Evolutionary conservation across 2,888 invertebrate species (phyloP).

Genomic region (Polietes domitor): DNA sequence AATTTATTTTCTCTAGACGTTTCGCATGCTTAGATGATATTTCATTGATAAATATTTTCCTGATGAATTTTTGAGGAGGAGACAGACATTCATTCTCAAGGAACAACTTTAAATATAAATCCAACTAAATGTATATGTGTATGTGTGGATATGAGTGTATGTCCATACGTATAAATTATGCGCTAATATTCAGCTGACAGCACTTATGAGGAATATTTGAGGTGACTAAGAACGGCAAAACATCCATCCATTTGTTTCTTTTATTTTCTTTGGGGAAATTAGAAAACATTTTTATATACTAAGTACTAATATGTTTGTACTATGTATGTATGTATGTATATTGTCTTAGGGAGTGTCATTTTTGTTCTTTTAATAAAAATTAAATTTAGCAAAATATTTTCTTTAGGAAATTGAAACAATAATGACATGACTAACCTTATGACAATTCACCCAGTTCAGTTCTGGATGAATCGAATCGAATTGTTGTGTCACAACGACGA

Average conservation of each 20-base stretch:
- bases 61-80: background rate
- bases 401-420: background rate
- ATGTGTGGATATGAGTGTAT: background rate
- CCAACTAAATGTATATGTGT: background rate
- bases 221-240: constrained; percentile 4
- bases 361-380: background rate
- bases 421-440: background rate
- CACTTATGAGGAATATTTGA: background rate
- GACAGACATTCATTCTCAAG: background rate
- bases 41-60: constrained; percentile 47
- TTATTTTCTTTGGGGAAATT: background rate
- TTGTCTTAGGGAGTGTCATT: background rate
- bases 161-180: background rate
- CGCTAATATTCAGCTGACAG: no score
- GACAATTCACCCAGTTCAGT: background rate
- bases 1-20: background rate
- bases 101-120: background rate
- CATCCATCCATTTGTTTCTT: background rate
- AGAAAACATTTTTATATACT: no score
- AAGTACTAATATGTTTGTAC: background rate
- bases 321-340: background rate
- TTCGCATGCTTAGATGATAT: background rate
- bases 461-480: background rate
- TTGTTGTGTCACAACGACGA: background rate
- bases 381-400: background rate